Evolutionary conservation across 2,888 invertebrate species (phyloP).

Genomic region (Allolobophora icterica): DNA sequence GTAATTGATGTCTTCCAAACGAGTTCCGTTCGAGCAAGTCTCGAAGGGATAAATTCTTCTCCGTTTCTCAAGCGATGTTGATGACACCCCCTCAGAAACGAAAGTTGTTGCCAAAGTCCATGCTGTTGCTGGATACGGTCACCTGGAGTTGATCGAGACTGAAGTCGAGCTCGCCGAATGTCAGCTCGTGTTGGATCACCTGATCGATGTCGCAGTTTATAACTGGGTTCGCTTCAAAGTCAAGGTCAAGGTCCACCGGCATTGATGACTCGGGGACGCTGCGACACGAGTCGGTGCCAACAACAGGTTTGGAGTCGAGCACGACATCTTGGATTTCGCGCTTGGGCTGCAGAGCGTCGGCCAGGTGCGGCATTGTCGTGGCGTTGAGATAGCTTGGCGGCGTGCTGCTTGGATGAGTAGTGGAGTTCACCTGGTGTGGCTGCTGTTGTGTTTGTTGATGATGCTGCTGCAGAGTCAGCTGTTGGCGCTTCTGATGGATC

Average conservation of each 20-base stretch:
- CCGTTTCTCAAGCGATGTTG: neutral
- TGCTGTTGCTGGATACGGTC: neutral
- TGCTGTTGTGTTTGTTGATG: constrained; percentile 38
- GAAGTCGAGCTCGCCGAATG: constrained; percentile 78
- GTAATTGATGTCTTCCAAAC: neutral
- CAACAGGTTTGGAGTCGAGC: neutral
- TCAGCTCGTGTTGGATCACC: constrained; percentile 77
- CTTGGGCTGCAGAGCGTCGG: neutral
- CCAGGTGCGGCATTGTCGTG: neutral
- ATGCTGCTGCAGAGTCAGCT: constrained; percentile 35
- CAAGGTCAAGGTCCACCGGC: constrained; percentile 37
- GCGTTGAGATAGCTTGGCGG: constrained; percentile 12
- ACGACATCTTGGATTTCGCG: neutral
- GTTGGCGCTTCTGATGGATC: constrained; percentile 33
- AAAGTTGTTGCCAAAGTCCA: neutral
- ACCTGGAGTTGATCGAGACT: neutral
- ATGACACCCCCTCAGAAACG: neutral
- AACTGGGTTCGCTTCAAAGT: constrained; percentile 67
- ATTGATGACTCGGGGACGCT: neutral
- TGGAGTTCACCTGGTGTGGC: neutral
- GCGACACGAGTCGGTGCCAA: neutral
- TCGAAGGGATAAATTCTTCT: too few species aligned
- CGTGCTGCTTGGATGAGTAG: constrained; percentile 25
- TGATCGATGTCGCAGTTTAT: constrained; percentile 89
- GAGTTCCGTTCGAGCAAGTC: neutral